A percentile compares a stretch with the other conserved stretches of the same genome.
phyloP scores from a whole-genome alignment of 2,797 vertebrate species.

The Pampus argenteus region DNA sequence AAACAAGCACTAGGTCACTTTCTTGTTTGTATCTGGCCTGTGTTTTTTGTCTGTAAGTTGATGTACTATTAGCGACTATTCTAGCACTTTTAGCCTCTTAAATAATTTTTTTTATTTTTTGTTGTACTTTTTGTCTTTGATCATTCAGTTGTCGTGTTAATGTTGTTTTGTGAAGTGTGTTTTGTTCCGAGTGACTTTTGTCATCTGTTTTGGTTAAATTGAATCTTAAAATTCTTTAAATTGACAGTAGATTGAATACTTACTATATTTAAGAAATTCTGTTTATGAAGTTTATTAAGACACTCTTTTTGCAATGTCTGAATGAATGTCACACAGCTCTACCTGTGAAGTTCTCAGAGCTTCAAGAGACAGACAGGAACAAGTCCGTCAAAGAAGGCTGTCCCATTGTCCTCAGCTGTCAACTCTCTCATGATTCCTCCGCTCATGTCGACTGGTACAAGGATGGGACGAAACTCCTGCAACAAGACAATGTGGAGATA shows the following conservation, averaged over 20 bases:
- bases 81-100: slow-evolving; percentile 57
- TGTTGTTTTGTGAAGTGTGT: slow-evolving; percentile 46
- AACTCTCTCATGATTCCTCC: slow-evolving; percentile 84
- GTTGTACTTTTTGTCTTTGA: slow-evolving; percentile 38
- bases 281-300: slow-evolving; percentile 49
- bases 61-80: slow-evolving; percentile 37
- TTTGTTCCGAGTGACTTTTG: slow-evolving; percentile 21
- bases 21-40: slow-evolving; percentile 44
- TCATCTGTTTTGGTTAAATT: slow-evolving; percentile 15
- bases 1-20: slow-evolving; percentile 11
- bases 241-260: slow-evolving; percentile 8
- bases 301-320: slow-evolving; percentile 68
- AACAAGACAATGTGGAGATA: slow-evolving; percentile 82
- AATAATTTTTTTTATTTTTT: slow-evolving; percentile 28
- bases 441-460: slow-evolving; percentile 88
- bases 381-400: slow-evolving; percentile 80
- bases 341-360: slow-evolving; percentile 79
- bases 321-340: slow-evolving; percentile 80
- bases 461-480: slow-evolving; percentile 84
- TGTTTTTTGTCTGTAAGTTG: slow-evolving; percentile 21
- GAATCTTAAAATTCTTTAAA: slow-evolving; percentile 59
- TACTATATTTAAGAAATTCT: slow-evolving; percentile 14
- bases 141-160: slow-evolving; percentile 24
- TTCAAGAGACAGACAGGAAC: slow-evolving; percentile 77
- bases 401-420: slow-evolving; percentile 86